These are phyloP conservation scores for Cantharis nigra DNA, from an alignment of 2,888 invertebrate species.

Conservation along the genomic window DNA sequence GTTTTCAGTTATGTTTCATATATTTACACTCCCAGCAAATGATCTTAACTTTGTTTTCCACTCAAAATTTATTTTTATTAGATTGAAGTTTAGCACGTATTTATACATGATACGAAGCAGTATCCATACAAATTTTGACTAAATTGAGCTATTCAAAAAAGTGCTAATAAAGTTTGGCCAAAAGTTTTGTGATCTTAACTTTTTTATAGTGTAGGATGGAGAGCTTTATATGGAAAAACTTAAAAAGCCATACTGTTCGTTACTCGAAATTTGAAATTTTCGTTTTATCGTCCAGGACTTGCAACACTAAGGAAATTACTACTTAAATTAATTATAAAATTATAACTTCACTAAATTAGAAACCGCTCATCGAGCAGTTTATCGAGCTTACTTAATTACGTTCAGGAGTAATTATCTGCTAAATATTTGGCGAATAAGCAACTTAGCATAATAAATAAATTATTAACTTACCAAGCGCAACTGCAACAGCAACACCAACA, in stretches of 20 bases:
- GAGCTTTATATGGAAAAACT: not conserved
- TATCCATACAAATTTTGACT: not conserved
- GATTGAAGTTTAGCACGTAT: not conserved
- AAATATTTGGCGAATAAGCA: not conserved
- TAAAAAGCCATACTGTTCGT: not conserved
- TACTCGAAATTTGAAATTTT: not conserved
- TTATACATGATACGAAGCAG: not conserved
- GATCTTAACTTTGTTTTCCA: not conserved
- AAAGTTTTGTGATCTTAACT: not conserved
- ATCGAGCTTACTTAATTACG: not conserved
- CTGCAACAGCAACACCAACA: constrained; percentile 75
- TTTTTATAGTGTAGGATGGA: not conserved
- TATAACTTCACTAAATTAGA: not conserved
- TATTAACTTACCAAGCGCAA: constrained; percentile 66
- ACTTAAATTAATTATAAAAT: not conserved
- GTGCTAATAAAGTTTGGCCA: not conserved
- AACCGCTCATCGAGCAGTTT: not conserved
- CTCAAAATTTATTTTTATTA: not conserved
- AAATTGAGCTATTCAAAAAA: not conserved
- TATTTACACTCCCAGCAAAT: not conserved
- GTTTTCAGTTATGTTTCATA: not conserved
- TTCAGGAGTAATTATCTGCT: not conserved
- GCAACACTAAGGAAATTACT: not conserved
- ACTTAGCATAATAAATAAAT: not conserved
- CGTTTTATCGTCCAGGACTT: not conserved